Conservation (phyloP, 2,113 vertebrate genomes). For the Esox niger region DNA sequence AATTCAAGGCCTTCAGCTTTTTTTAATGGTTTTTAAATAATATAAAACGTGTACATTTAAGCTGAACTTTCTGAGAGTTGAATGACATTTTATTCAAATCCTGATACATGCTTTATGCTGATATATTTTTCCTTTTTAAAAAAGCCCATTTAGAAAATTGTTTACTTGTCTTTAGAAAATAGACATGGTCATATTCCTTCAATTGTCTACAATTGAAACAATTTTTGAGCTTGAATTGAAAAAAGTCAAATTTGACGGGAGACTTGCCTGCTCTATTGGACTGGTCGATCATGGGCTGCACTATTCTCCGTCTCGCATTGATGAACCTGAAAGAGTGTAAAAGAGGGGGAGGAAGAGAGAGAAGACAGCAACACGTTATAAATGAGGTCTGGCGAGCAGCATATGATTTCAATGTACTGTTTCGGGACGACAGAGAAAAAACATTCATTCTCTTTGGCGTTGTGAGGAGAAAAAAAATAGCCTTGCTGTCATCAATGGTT, state of each 20-base stretch:
- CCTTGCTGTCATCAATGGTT: neutral
- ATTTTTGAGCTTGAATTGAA: neutral
- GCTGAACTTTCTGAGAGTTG: too few relatives aligned
- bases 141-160: too few relatives aligned
- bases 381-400: neutral
- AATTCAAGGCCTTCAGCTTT: too few relatives aligned
- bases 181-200: conserved; percentile 8
- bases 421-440: neutral
- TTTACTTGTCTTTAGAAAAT: too few relatives aligned
- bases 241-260: conserved; percentile 24
- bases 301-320: conserved; percentile 95
- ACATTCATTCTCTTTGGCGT: conserved; percentile 2
- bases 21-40: too few relatives aligned
- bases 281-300: conserved; percentile 98
- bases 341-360: neutral
- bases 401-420: conserved; percentile 14
- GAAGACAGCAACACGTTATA: conserved; percentile 7
- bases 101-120: neutral
- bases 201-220: conserved; percentile 9
- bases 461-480: conserved; percentile 40
- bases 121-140: neutral
- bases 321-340: conserved; percentile 82
- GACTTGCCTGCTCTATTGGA: conserved; percentile 93
- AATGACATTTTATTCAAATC: neutral
- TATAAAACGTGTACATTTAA: too few relatives aligned